phyloP scores from a whole-genome alignment of 2,888 invertebrate species.

The Andrena hattorfiana region DNA sequence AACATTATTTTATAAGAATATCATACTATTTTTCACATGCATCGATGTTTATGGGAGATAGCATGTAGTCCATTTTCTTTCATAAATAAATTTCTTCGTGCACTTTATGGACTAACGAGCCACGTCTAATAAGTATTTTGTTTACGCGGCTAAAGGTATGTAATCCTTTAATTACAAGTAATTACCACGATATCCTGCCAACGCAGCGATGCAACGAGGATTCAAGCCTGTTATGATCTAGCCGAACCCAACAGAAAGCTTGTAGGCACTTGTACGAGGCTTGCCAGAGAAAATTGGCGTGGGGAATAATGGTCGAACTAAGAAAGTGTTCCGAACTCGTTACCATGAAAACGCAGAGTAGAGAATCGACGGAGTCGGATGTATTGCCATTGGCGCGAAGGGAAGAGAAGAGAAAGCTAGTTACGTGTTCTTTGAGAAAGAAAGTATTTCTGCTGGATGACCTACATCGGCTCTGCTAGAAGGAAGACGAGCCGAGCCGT shows the following conservation, averaged over 20 bases:
- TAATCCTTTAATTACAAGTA: constrained; percentile 9
- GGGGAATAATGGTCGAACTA: constrained; percentile 29
- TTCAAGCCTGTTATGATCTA: constrained; percentile 14
- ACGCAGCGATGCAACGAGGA: constrained; percentile 39
- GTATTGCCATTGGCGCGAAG: background rate
- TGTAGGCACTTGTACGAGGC: background rate
- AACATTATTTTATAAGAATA: too few species aligned
- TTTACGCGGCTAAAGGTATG: too few species aligned
- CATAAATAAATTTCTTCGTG: too few species aligned
- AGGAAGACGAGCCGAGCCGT: background rate
- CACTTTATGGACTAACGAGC: too few species aligned
- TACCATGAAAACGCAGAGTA: background rate
- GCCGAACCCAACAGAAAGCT: constrained; percentile 2
- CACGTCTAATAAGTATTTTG: too few species aligned
- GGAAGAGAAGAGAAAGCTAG: background rate
- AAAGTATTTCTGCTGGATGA: background rate
- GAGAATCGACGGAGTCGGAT: too few species aligned
- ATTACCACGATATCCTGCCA: constrained; percentile 44
- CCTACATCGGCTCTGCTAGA: background rate
- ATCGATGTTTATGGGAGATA: background rate
- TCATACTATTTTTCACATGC: too few species aligned
- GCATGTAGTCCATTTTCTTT: background rate
- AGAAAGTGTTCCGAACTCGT: background rate
- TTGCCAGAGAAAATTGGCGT: constrained; percentile 27
- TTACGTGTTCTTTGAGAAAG: background rate